Percentiles rank a stretch among this genome's conserved stretches.
Conservation (phyloP, 2,797 vertebrate species). For the Phrynocephalus guinanensis region DNA sequence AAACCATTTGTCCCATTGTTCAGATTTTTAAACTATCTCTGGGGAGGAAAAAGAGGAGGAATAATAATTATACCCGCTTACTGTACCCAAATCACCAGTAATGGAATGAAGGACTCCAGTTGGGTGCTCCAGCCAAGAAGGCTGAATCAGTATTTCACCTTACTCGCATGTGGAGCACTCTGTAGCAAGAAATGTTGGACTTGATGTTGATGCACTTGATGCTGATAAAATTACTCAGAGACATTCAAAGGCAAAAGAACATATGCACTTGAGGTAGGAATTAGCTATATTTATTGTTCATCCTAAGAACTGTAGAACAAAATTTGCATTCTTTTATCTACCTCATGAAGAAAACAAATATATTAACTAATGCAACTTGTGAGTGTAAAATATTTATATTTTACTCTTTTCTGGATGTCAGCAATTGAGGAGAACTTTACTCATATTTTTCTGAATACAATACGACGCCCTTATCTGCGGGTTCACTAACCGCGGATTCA, state of each 20-base stretch:
- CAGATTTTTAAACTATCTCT: not conserved
- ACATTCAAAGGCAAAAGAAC: not conserved
- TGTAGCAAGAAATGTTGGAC: not conserved
- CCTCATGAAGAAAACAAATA: not conserved
- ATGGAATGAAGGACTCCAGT: not conserved
- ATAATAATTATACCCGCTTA: not conserved
- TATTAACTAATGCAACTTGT: not conserved
- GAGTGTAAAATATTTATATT: too few species aligned
- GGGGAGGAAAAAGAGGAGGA: not conserved
- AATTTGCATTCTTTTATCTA: not conserved
- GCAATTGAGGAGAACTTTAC: too few species aligned
- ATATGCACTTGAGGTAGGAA: not conserved
- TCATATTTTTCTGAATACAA: too few species aligned
- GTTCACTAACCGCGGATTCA: too few species aligned
- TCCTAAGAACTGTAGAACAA: not conserved
- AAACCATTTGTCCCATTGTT: not conserved
- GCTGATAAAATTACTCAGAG: not conserved
- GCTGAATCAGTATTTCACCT: not conserved
- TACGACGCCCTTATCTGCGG: too few species aligned
- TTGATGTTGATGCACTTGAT: not conserved
- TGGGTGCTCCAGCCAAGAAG: not conserved
- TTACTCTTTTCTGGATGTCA: too few species aligned
- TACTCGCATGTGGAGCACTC: not conserved
- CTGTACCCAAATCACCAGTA: not conserved
- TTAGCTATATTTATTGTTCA: not conserved